Percentiles rank a stretch among this genome's conserved stretches.
phyloP scores from a whole-genome alignment of 2,797 vertebrate species.

The Basileuterus tristriatus region DNA sequence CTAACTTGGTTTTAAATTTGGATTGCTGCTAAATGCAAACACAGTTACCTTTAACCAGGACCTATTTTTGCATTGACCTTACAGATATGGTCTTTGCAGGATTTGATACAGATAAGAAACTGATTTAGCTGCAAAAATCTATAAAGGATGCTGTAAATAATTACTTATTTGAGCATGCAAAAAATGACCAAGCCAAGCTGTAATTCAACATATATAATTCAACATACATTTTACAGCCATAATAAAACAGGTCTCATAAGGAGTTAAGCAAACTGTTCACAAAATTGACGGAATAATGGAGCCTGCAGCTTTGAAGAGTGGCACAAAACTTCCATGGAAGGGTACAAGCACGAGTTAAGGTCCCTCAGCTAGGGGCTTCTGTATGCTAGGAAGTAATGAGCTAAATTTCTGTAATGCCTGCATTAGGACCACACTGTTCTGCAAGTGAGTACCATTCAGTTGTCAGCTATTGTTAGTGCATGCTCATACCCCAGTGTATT shows the following conservation, averaged over 20 bases:
- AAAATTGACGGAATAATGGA: neutral
- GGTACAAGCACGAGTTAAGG: neutral
- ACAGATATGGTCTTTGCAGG: neutral
- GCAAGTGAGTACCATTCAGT: neutral
- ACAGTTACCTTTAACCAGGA: slow-evolving; percentile 55
- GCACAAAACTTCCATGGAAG: neutral
- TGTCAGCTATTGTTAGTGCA: neutral
- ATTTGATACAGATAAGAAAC: neutral
- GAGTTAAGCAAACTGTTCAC: neutral
- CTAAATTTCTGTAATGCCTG: neutral
- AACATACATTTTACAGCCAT: neutral
- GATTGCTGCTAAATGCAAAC: slow-evolving; percentile 40
- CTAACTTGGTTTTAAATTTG: slow-evolving; percentile 55
- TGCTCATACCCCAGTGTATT: neutral
- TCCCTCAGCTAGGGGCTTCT: neutral
- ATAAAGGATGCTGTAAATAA: neutral
- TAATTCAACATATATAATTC: neutral
- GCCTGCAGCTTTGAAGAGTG: neutral
- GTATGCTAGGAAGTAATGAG: neutral
- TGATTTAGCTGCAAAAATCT: neutral
- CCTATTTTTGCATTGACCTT: neutral
- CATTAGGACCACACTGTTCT: neutral
- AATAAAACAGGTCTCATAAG: neutral
- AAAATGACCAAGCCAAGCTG: neutral
- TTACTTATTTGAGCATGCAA: neutral